These are phyloP conservation scores for Lates japonicus DNA, from an alignment of 2,797 vertebrate genomes.

Conservation along the genomic window DNA sequence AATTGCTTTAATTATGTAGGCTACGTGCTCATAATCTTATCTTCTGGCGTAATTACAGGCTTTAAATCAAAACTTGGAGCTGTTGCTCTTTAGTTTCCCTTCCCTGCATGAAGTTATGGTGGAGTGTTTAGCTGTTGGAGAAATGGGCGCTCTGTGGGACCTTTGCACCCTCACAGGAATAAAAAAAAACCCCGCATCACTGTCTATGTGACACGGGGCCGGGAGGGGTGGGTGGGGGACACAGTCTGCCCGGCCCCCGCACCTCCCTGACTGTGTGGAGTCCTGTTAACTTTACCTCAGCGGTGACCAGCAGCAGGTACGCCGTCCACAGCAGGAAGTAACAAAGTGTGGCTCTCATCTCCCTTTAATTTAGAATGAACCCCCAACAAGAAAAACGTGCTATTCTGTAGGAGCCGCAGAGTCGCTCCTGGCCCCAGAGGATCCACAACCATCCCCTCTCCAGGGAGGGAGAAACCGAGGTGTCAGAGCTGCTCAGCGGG, in stretches of 20 bases:
- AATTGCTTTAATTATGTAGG: neutral
- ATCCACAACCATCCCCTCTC: conserved; percentile 95
- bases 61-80: conserved; percentile 28
- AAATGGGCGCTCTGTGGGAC: conserved; percentile 56
- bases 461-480: conserved; percentile 73
- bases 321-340: conserved; percentile 92
- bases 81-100: conserved; percentile 20
- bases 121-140: conserved; percentile 5
- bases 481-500: conserved; percentile 67
- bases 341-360: conserved; percentile 95
- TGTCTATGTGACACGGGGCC: conserved; percentile 32
- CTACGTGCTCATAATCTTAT: neutral
- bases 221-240: conserved; percentile 25
- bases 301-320: conserved; percentile 90
- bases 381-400: conserved; percentile 86
- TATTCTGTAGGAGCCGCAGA: conserved; percentile 90
- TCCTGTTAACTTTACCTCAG: conserved; percentile 89
- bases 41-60: neutral
- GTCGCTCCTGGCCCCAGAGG: conserved; percentile 91
- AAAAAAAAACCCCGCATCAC: conserved; percentile 29
- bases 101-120: conserved; percentile 33
- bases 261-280: conserved; percentile 5
- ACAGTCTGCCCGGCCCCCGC: conserved; percentile 8
- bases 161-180: conserved; percentile 61
- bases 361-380: conserved; percentile 89